These are phyloP conservation scores for Mareca strepera DNA, from an alignment of 2,797 vertebrate genomes.

Conservation along the genomic window DNA sequence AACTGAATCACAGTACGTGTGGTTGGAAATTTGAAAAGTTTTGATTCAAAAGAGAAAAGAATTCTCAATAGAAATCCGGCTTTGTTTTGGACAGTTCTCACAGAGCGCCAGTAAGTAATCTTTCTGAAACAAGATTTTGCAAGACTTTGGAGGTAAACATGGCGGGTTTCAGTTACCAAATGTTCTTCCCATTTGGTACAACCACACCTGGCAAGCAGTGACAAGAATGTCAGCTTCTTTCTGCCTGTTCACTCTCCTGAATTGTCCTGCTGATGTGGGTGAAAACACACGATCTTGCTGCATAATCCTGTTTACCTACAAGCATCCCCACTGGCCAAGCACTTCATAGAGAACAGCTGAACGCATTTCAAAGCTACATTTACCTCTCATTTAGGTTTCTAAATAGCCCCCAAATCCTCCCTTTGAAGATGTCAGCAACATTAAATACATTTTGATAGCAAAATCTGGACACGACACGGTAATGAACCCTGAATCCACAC, in stretches of 20 bases:
- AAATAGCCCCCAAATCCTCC: not conserved
- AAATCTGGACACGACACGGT: not conserved
- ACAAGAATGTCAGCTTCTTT: not conserved
- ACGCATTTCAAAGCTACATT: not conserved
- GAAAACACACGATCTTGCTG: not conserved
- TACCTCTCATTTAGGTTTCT: not conserved
- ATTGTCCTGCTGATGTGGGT: not conserved
- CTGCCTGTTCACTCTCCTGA: not conserved
- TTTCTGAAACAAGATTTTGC: not conserved
- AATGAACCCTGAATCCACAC: not conserved
- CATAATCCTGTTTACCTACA: not conserved
- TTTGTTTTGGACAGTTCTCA: not conserved
- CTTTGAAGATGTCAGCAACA: conserved; percentile 26
- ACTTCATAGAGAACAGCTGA: not conserved
- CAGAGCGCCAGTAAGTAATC: not conserved
- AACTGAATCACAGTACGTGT: rapidly evolving
- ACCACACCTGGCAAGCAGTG: not conserved
- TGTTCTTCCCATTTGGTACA: not conserved
- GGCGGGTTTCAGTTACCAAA: too few species aligned
- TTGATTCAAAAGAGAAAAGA: not conserved
- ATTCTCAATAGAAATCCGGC: not conserved
- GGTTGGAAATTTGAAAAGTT: not conserved
- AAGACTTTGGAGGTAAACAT: not conserved
- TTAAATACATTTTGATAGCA: not conserved
- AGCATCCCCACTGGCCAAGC: not conserved